Conservation (phyloP, 2,113 vertebrate genomes). For the Triplophysa siluroides region DNA sequence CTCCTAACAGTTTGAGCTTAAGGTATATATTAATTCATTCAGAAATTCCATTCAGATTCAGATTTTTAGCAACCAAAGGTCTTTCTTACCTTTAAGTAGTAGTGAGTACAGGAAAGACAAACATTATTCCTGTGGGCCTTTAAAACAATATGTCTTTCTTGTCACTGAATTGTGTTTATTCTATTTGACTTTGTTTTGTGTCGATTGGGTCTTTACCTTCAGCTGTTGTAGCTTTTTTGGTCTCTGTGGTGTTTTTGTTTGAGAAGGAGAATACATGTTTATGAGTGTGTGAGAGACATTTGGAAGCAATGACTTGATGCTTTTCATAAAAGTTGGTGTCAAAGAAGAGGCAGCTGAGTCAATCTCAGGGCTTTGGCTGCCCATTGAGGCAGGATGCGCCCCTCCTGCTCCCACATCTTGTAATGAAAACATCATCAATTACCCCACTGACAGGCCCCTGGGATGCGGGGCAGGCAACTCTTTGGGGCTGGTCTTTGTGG, state of each 20-base stretch:
- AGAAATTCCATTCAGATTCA: slow-evolving; percentile 62
- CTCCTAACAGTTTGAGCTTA: not conserved
- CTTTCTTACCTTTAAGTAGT: slow-evolving; percentile 71
- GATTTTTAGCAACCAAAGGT: slow-evolving; percentile 64
- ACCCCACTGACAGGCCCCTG: slow-evolving; percentile 81
- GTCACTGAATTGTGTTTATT: not conserved
- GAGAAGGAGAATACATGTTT: slow-evolving; percentile 12
- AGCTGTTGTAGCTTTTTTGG: slow-evolving; percentile 56
- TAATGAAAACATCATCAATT: slow-evolving; percentile 96
- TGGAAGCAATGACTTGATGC: slow-evolving; percentile 76
- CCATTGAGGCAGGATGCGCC: slow-evolving; percentile 66
- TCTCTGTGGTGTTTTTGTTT: slow-evolving; percentile 29
- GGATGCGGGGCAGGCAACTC: slow-evolving; percentile 77
- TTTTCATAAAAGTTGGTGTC: slow-evolving; percentile 74
- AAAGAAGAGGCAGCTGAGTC: slow-evolving; percentile 81
- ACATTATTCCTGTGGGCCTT: not conserved
- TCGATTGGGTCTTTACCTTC: slow-evolving; percentile 45
- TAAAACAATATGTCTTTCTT: not conserved
- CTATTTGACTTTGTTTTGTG: slow-evolving; percentile 10
- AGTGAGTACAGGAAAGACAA: slow-evolving; percentile 58
- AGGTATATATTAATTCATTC: slow-evolving; percentile 20
- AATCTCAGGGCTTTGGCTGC: slow-evolving; percentile 74
- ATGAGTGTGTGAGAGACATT: slow-evolving; percentile 57
- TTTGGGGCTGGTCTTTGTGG: slow-evolving; percentile 81
- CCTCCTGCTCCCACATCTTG: slow-evolving; percentile 81